phyloP scores from a whole-genome alignment of 1,140 invertebrate genomes.

The Drosophila saltans region DNA sequence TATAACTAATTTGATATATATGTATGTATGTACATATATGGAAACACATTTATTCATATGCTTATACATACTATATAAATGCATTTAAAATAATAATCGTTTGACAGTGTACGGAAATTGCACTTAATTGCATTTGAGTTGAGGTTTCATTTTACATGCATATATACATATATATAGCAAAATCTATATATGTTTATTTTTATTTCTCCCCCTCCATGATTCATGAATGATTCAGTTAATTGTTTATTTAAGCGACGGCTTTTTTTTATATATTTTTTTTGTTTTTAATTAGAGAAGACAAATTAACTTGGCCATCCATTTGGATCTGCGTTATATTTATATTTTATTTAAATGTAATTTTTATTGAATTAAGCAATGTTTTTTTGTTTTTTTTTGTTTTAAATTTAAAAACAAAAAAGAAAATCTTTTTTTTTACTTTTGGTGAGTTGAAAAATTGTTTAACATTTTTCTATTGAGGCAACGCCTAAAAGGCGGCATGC shows the following conservation, averaged over 20 bases:
- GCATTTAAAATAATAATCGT: conserved; percentile 55
- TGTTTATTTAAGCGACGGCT: no score
- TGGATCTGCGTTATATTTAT: no score
- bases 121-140: conserved; percentile 65
- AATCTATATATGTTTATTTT: conserved; percentile 13
- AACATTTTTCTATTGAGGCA: conserved; percentile 1
- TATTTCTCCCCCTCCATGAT: conserved; percentile 11
- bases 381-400: no score
- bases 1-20: conserved; percentile 19
- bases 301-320: no score
- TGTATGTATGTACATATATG: conserved; percentile 16
- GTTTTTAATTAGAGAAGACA: no score
- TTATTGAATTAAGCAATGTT: no score
- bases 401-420: no score
- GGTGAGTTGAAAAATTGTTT: not conserved
- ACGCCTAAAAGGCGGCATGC: conserved; percentile 72
- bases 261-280: no score
- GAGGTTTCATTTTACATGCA: conserved; percentile 43
- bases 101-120: conserved; percentile 61
- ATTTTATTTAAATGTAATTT: no score
- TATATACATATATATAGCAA: conserved; percentile 31
- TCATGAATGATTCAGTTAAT: not conserved
- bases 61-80: conserved; percentile 24
- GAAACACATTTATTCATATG: not conserved
- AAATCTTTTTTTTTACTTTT: not conserved